A percentile compares a stretch with the other conserved stretches of the same genome.
These are phyloP conservation scores for Piaya cayana DNA, from an alignment of 2,113 vertebrate genomes.

Conservation along the genomic window DNA sequence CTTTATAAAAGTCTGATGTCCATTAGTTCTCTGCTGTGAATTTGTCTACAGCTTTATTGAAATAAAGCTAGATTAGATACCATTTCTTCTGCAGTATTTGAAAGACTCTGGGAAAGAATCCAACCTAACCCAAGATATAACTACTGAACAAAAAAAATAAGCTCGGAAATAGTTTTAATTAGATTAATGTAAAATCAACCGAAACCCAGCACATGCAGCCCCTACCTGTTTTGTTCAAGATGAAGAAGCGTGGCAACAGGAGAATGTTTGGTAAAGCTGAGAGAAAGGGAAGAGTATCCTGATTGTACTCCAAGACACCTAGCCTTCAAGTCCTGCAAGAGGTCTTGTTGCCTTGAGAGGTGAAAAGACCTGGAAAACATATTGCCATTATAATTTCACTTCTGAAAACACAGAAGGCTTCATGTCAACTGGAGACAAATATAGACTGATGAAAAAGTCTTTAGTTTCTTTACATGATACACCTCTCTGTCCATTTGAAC, in stretches of 20 bases:
- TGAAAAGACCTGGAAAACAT: neutral
- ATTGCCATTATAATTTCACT: neutral
- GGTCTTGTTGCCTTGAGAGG: neutral
- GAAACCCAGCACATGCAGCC: neutral
- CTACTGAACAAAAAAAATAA: neutral
- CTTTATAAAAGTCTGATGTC: neutral
- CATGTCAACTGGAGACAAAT: neutral
- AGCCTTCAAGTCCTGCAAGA: neutral
- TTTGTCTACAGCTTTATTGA: neutral
- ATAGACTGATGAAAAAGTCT: neutral
- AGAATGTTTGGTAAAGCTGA: neutral
- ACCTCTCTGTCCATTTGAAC: neutral
- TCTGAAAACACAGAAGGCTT: neutral
- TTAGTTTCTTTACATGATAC: neutral
- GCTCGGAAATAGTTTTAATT: neutral
- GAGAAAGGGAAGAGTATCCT: neutral
- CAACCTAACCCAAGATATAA: neutral
- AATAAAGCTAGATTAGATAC: neutral
- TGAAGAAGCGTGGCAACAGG: neutral
- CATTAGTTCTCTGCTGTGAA: neutral
- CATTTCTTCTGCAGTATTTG: neutral
- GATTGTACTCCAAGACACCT: neutral
- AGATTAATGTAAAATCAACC: neutral
- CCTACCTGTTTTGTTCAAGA: neutral
- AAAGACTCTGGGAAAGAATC: neutral